Conservation (phyloP, 2,113 vertebrate genomes). For the Coptodon rendalli region DNA sequence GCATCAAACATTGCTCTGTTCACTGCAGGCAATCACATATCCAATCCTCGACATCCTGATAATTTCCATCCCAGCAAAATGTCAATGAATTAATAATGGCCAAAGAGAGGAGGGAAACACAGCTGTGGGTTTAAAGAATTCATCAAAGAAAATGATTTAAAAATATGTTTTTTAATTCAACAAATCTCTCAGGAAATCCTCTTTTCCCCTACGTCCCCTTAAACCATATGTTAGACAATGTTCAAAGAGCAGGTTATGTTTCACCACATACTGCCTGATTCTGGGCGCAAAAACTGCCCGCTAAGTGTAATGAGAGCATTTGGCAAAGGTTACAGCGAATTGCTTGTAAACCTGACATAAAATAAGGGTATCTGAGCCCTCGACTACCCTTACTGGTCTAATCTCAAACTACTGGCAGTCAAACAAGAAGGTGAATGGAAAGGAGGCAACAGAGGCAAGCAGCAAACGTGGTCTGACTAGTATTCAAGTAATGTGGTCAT, state of each 20-base stretch:
- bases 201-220: not conserved
- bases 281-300: not conserved
- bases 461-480: not conserved
- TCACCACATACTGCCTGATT: not conserved
- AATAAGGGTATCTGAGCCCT: conserved; percentile 1
- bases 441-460: not conserved
- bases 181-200: conserved; percentile 25
- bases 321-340: conserved; percentile 43
- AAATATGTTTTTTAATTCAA: conserved; percentile 44
- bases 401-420: conserved; percentile 9
- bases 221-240: conserved; percentile 1
- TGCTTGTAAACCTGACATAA: conserved; percentile 30
- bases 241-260: not conserved
- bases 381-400: not conserved
- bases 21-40: conserved; percentile 42
- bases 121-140: conserved; percentile 51
- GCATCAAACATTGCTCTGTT: not conserved
- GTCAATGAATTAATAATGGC: conserved; percentile 61
- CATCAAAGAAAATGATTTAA: conserved; percentile 60
- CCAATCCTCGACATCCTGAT: conserved; percentile 26
- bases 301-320: conserved; percentile 5
- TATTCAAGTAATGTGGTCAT: not conserved
- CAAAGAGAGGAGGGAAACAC: conserved; percentile 21
- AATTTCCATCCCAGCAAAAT: conserved; percentile 49
- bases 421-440: not conserved